These are phyloP conservation scores for Caradrina kadenii DNA, from an alignment of 2,888 invertebrate species.

Conservation along the genomic window DNA sequence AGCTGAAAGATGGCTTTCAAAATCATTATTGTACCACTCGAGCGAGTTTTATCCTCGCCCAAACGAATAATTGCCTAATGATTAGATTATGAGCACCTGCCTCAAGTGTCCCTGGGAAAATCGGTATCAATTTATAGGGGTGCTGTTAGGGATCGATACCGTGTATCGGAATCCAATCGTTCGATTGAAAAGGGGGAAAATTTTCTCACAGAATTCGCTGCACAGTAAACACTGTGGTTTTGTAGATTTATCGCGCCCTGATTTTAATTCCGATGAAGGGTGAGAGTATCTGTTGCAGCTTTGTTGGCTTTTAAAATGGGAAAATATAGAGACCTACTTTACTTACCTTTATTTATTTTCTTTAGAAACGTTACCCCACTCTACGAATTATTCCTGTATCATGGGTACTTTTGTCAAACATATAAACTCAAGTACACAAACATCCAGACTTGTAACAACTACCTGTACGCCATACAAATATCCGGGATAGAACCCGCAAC, in stretches of 20 bases:
- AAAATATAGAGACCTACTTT: background rate
- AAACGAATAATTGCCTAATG: slow-evolving; percentile 63
- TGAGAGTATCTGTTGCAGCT: slow-evolving; percentile 9
- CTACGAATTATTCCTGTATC: no score
- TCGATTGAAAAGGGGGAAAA: slow-evolving; percentile 59
- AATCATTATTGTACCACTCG: slow-evolving; percentile 72
- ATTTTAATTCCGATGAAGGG: slow-evolving; percentile 49
- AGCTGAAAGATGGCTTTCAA: slow-evolving; percentile 74
- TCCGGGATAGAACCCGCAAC: no score
- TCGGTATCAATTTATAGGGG: slow-evolving; percentile 47
- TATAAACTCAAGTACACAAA: no score
- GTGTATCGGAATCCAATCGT: slow-evolving; percentile 58
- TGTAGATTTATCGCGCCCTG: slow-evolving; percentile 46
- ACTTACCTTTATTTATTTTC: no score
- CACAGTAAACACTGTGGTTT: slow-evolving; percentile 51
- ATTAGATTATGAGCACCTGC: slow-evolving; percentile 74
- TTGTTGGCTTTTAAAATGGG: background rate
- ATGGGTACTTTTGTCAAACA: no score
- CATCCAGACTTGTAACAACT: no score
- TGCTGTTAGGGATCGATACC: slow-evolving; percentile 61
- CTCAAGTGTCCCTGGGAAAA: slow-evolving; percentile 74
- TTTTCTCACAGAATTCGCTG: slow-evolving; percentile 62
- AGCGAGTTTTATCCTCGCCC: slow-evolving; percentile 70
- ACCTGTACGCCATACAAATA: no score
- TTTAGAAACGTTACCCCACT: no score